phyloP scores from a whole-genome alignment of 1,140 invertebrate genomes.

The Papilio glaucus region DNA sequence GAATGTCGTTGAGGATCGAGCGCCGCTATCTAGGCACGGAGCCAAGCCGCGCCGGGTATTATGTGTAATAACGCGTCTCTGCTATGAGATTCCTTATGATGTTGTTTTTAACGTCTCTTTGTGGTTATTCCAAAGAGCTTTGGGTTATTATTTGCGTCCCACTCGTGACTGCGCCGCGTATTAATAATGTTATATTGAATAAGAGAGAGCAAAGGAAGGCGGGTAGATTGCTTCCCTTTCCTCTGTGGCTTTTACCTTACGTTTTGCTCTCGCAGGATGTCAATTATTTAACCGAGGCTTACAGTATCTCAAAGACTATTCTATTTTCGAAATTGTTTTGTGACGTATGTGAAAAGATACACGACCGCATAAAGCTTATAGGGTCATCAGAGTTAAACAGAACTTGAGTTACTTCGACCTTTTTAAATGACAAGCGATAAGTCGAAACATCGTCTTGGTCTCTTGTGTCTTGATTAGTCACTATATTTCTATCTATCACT shows the following conservation, averaged over 20 bases:
- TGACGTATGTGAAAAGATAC: neutral
- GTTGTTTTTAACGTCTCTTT: conserved; percentile 51
- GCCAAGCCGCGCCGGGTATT: conserved; percentile 62
- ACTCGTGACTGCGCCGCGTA: conserved; percentile 26
- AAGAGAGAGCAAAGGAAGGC: conserved; percentile 15
- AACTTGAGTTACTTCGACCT: too few species aligned
- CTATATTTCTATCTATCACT: too few species aligned
- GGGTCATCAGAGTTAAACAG: neutral
- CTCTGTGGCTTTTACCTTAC: neutral
- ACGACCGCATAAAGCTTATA: neutral
- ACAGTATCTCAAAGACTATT: conserved; percentile 1
- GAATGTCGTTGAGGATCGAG: conserved; percentile 65
- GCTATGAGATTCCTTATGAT: conserved; percentile 56
- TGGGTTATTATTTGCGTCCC: conserved; percentile 14
- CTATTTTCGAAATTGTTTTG: neutral
- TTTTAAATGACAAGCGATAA: too few species aligned
- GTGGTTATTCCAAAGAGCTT: conserved; percentile 38
- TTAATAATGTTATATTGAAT: conserved; percentile 35
- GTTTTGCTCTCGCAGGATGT: neutral
- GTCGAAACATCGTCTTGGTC: too few species aligned
- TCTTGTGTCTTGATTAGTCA: too few species aligned
- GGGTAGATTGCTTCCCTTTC: neutral
- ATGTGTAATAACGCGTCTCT: conserved; percentile 52
- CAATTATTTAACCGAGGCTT: conserved; percentile 3
- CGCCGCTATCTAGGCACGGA: conserved; percentile 66